Base-by-base conservation (phyloP, 2,888 invertebrate species). In the Mythimna pallens region DNA sequence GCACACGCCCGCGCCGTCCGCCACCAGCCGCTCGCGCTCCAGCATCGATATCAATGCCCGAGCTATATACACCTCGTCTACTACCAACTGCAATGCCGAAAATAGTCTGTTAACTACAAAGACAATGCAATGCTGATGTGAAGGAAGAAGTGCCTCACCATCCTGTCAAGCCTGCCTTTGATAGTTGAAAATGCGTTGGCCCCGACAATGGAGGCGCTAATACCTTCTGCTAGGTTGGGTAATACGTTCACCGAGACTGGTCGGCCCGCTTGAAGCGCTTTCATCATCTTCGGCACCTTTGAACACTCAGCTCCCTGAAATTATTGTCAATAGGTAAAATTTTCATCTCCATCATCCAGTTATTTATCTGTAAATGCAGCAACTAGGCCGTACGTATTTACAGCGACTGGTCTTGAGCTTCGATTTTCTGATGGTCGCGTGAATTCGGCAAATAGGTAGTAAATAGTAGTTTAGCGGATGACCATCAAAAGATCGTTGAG, bases 1-100 rank as follows among this genome's bases (percentile, higher is more conserved):
- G 68, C 97, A 97, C 0, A 98, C 98, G 0, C 98, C 98, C 2
- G 98, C 98, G 3, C 98, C 98, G 92, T 98, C 98, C 5, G 98
- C 98, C 22, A 98, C 98, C 63, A 98, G 97, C 86, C 98, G 97
- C 92, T 98, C 98, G 58, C 97, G 94, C 92, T 98, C 98, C 66
- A 98, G 93, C 82, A 98, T 92, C 68, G 97, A 95, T 82, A 98
- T 94, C 73, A 98, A 97, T 5, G 98, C 97, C 73, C 98, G 96
- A 25, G 98, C 98, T 65, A 98, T 97, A 92, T 95, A 97, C 85
- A 97, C 95, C 91, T 97, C 98, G 86, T 97, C 97, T 12, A 98
- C 98, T 30, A 97, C 96, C 86, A 97, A 89, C 97, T 97, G 86
- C 40, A 83, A 70, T 50, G 22, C 6, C 34, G 50, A 52, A 72